These are phyloP conservation scores for Geodia barretti DNA, from an alignment of 37 sponge, comb jelly and placozoan genomes.

Conservation along the genomic window DNA sequence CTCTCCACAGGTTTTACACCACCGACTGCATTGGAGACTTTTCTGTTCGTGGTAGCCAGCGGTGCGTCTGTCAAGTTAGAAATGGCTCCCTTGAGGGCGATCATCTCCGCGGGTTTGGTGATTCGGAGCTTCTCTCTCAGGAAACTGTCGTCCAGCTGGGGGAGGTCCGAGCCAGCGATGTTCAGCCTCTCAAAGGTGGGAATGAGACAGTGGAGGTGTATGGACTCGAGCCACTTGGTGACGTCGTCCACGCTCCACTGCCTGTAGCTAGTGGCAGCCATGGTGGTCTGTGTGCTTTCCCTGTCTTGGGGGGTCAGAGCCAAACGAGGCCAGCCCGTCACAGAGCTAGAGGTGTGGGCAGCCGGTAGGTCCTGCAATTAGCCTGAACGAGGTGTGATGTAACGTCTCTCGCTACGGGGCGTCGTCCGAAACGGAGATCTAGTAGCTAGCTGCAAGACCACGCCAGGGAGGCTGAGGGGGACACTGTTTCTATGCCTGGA, in stretches of 20 bases:
- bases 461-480: too few relatives aligned
- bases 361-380: too few relatives aligned
- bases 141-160: slow-evolving; percentile 19
- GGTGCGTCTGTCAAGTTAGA: neutral
- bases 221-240: slow-evolving; percentile 42
- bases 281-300: neutral
- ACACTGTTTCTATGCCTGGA: too few relatives aligned
- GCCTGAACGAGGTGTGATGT: neutral
- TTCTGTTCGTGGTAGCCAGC: neutral
- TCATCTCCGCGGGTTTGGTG: slow-evolving; percentile 41
- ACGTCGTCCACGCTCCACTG: slow-evolving; percentile 46
- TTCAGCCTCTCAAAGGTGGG: slow-evolving; percentile 43
- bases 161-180: slow-evolving; percentile 24
- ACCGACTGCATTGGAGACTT: neutral
- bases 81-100: slow-evolving; percentile 46
- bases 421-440: too few relatives aligned
- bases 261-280: slow-evolving; percentile 13
- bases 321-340: neutral
- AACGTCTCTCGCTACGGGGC: neutral
- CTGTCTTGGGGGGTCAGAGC: too few relatives aligned
- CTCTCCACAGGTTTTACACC: neutral
- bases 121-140: slow-evolving; percentile 29
- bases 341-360: too few relatives aligned
- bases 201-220: slow-evolving; percentile 45
- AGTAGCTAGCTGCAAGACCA: too few relatives aligned